Percentiles rank a stretch among this genome's conserved stretches.
phyloP scores from a whole-genome alignment of 1,140 invertebrate genomes.

The Tetraneura akinire region DNA sequence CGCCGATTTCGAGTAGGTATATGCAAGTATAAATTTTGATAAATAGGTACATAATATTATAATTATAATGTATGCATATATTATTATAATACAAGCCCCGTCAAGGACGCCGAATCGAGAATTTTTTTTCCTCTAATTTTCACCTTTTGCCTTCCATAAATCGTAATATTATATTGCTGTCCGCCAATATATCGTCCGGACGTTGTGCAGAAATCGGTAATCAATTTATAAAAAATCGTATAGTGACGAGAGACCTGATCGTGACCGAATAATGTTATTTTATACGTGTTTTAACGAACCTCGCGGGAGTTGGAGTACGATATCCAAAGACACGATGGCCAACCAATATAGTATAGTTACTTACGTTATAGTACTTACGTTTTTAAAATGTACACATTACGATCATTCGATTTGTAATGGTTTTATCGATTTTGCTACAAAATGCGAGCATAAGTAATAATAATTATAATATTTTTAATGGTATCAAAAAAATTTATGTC shows the following conservation, averaged over 20 bases:
- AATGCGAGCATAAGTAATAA: no score
- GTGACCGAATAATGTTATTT: slow-evolving; percentile 30
- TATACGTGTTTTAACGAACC: background rate
- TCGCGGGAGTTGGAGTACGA: background rate
- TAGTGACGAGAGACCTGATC: no score
- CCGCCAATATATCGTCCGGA: no score
- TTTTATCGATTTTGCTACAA: background rate
- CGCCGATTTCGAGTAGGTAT: background rate
- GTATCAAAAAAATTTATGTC: no score
- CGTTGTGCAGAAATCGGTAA: slow-evolving; percentile 27
- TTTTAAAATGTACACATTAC: background rate
- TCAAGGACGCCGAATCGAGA: slow-evolving; percentile 9
- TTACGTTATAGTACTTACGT: background rate
- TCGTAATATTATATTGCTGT: no score
- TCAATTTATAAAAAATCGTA: background rate
- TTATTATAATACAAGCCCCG: no score
- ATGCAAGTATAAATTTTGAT: background rate
- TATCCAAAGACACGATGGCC: background rate
- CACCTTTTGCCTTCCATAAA: slow-evolving; percentile 16
- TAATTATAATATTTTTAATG: background rate
- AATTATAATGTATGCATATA: no score
- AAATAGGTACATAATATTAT: background rate
- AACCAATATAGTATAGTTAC: background rate
- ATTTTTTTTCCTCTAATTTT: slow-evolving; percentile 1
- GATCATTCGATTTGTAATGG: background rate